These are phyloP conservation scores for Hemibagrus guttatus DNA, from an alignment of 2,797 vertebrate species.

Conservation along the genomic window DNA sequence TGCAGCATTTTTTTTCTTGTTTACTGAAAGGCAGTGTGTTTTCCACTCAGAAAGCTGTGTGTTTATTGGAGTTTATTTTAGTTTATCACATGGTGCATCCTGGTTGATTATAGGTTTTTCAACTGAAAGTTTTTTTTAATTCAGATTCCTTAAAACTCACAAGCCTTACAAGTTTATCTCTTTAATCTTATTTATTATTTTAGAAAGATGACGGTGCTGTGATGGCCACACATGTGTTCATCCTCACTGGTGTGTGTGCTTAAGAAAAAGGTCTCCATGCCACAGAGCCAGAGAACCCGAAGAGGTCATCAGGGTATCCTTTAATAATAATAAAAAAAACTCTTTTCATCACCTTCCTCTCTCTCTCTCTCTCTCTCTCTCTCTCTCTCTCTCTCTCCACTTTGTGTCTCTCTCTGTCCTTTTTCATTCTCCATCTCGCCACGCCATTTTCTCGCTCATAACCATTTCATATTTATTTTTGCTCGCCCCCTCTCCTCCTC, in stretches of 20 bases:
- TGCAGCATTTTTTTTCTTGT: background rate
- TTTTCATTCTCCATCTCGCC: conserved; percentile 35
- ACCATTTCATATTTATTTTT: conserved; percentile 39
- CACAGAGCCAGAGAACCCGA: background rate
- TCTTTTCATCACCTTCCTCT: background rate
- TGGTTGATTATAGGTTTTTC: conserved; percentile 5
- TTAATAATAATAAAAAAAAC: background rate
- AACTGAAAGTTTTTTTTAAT: background rate
- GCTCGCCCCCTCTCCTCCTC: background rate
- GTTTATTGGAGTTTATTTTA: background rate
- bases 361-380: background rate
- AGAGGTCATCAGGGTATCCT: background rate
- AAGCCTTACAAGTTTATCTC: background rate
- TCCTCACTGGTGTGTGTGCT: conserved; percentile 17
- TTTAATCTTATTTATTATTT: conserved; percentile 30
- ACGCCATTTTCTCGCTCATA: conserved; percentile 62
- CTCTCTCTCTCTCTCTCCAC: conserved; percentile 43
- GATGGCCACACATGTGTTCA: background rate
- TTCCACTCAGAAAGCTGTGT: background rate
- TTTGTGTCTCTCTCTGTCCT: conserved; percentile 50
- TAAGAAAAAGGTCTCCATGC: background rate
- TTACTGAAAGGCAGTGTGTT: background rate
- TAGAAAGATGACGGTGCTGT: conserved; percentile 3
- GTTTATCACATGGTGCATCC: background rate
- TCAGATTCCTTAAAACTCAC: conserved; percentile 33